phyloP scores from a whole-genome alignment of 30 jellyfish, hydroid and myxozoan genomes.

The Rhopilema esculentum region DNA sequence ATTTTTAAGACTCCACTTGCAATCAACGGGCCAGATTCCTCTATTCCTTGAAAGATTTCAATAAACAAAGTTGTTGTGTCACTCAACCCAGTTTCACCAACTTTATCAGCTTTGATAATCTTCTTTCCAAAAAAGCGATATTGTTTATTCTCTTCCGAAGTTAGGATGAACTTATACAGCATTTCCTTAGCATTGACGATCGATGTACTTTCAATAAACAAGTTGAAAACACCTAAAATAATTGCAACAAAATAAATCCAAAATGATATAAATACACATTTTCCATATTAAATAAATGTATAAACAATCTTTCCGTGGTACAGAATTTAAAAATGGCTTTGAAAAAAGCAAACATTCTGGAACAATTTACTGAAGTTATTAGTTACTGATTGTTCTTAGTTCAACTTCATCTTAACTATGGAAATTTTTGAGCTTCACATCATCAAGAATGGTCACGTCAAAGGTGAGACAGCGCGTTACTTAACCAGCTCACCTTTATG shows the following conservation, averaged over 20 bases:
- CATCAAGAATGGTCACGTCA: not conserved
- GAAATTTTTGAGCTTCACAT: not conserved
- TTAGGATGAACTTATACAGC: slow-evolving; percentile 47
- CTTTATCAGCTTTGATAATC: slow-evolving; percentile 42
- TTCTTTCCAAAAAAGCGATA: slow-evolving; percentile 69
- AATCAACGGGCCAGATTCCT: not conserved
- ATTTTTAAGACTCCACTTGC: slow-evolving; percentile 64
- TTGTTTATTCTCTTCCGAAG: slow-evolving; percentile 35
- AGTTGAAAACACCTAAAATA: slow-evolving; percentile 55
- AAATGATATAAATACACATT: no score
- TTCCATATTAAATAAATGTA: no score
- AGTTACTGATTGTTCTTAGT: no score
- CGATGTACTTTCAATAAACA: slow-evolving; percentile 54
- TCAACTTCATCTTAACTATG: not conserved
- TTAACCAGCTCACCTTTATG: no score
- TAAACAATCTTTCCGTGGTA: no score
- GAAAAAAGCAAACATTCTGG: no score
- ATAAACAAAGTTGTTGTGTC: slow-evolving; percentile 78
- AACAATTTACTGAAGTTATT: no score
- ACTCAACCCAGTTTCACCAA: slow-evolving; percentile 72
- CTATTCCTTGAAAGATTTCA: slow-evolving; percentile 41
- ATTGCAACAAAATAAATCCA: no score
- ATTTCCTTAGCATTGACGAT: slow-evolving; percentile 74
- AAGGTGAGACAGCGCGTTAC: no score
- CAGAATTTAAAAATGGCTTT: no score